Evolutionary conservation across 2,113 vertebrate species (phyloP), one percentile per base, ranked within the genome.

Genomic region (Sapayoa aenigma): DNA sequence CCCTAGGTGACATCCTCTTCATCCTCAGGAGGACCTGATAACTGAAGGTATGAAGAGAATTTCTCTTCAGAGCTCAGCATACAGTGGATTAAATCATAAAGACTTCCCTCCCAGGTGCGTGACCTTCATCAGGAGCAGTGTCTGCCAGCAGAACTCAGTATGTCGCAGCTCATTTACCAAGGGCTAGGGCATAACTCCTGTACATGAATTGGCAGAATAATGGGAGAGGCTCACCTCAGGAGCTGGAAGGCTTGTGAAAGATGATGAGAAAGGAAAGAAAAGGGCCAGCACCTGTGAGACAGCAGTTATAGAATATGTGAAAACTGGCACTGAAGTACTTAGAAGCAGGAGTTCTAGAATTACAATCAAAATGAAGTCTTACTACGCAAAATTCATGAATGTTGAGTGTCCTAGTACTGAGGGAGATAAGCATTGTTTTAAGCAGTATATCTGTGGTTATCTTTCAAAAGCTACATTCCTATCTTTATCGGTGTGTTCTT

Each of bases 361-460:
- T 75, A 50, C 74, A 44, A 47, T 81, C 12, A 75, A 82, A 77
- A 27, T 23, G 55, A 39, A 35, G 9, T 80, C 89, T 82, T 75
- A 19, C 9, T 27, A 30, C 37, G 19, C 81, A 79, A 92, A 91
- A 74, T 37, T 33, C 31, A 28, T 14, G 13, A 67, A 50, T 23
- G 4, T 44, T 81, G 11, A 85, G 3, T 49, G 25, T 24, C 16
- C 33, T 44, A 12, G 9, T 69, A 12, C 0, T 20, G 52, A 22
- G 14, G 9, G 13, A 89, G 8, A 31, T 5, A 37, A 74, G 6
- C 10, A 11, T 31, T 47, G 10, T 16, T 83, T 77, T 67, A 35
- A 0, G 0, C 25, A 21, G 12, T 47, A 14, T 15, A n/a, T 46
- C 13, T 47, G 12, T 2, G 4, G 7, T 55, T 84, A 30, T 9